Evolutionary conservation across 2,888 invertebrate species (phyloP), one percentile per base, ranked within the genome.

Genomic region (Papilio protenor): DNA sequence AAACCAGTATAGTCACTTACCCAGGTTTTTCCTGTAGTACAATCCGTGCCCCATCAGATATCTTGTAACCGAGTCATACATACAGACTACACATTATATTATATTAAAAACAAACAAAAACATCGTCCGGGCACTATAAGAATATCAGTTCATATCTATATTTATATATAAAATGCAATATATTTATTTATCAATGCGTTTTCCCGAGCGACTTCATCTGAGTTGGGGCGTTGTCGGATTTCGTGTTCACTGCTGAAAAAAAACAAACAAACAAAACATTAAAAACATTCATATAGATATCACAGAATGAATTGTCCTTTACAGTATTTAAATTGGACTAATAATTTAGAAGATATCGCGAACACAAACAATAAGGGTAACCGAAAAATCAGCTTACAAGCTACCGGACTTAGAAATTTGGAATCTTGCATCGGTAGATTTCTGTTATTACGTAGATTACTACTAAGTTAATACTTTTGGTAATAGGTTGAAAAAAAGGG

Each of bases 191-290:
- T 79, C 90, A 92, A 87, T 93, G 93, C 77, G 89, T 88, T 77
- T 91, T 89, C 74, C 90, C 87, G 59, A 88, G 80, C 74, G 87
- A 79, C 78, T 91, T 91, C 78, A 83, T 79, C 76, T 90, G 89
- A 78, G 84, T 75, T 59, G 87, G 80, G 71, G 80, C 83, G 80
- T 84, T 75, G 11, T 92, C 92, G 27, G 87, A 88, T 82, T 93
- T 93, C 77, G 88, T 70, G 84, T 93, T 93, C 69, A 90, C 90
- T 79, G 90, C 86, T 91, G 90, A 18, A 81, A 82, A 77, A n/a
- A 79, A 78, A 64, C 14, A 61, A 12, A 64, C 12, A 61, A 55
- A 18, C 16, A 55, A 55, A 18, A 55, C 55, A 10, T 49, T 2
- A n/a, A 55, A 18, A 21, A 23, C 12, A 40, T 8, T 40, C 8